Evolutionary conservation across 2,888 invertebrate species (phyloP).

Genomic region (Tetrapedia diversipes): DNA sequence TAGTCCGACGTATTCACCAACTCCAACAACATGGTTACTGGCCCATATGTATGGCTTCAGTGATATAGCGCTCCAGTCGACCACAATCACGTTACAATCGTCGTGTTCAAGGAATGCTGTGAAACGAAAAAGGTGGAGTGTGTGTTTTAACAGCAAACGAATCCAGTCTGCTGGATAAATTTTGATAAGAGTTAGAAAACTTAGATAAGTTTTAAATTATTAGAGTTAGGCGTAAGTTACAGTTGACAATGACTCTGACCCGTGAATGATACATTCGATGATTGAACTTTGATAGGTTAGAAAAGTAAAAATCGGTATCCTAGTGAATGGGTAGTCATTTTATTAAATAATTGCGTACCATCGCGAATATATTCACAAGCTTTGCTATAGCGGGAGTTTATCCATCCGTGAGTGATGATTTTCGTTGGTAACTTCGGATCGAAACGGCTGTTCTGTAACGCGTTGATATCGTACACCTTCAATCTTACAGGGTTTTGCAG

Average conservation of each 20-base stretch:
- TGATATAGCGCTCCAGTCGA: conserved; percentile 75
- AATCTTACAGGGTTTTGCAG: conserved; percentile 46
- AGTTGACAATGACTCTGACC: too few species aligned
- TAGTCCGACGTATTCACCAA: conserved; percentile 64
- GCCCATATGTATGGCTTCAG: conserved; percentile 64
- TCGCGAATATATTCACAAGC: conserved; percentile 70
- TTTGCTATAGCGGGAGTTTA: conserved; percentile 55
- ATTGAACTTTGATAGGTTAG: too few species aligned
- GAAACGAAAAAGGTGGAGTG: neutral
- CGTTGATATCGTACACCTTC: conserved; percentile 55
- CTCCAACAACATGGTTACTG: conserved; percentile 62
- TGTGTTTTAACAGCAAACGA: too few species aligned
- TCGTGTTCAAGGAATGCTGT: conserved; percentile 71
- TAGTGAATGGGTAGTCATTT: too few species aligned
- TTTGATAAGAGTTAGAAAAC: too few species aligned
- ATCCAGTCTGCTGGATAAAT: too few species aligned
- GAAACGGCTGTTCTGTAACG: conserved; percentile 66
- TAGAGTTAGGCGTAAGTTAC: too few species aligned
- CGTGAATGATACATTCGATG: too few species aligned
- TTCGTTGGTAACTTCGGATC: conserved; percentile 70
- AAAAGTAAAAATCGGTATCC: too few species aligned
- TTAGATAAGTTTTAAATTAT: too few species aligned
- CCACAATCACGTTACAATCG: conserved; percentile 75
- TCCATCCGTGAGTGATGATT: conserved; percentile 77
- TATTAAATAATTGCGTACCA: conserved; percentile 63